Conservation (phyloP, 2,797 vertebrate species). For the Otolemur crassicaudatus region DNA sequence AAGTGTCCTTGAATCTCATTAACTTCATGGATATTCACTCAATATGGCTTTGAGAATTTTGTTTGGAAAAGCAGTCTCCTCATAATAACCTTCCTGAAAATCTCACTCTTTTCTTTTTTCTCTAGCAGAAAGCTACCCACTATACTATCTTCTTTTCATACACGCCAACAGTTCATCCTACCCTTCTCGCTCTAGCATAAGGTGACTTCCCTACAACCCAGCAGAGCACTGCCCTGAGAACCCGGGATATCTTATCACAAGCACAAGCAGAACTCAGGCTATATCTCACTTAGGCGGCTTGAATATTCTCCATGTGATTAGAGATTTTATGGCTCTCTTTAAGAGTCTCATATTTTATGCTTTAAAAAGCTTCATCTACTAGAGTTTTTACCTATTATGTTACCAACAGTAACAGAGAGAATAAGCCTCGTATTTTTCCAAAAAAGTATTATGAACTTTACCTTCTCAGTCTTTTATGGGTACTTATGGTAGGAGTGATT, state of each 20-base stretch:
- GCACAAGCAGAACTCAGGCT: background rate
- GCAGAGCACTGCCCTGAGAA: background rate
- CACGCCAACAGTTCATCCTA: background rate
- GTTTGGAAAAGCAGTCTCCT: background rate
- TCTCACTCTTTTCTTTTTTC: background rate
- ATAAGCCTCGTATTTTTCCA: background rate
- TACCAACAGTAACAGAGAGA: background rate
- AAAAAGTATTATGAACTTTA: background rate
- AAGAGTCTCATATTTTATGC: background rate
- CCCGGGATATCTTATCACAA: background rate
- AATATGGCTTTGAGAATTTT: background rate
- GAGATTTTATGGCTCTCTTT: background rate
- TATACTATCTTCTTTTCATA: background rate
- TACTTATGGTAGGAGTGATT: background rate
- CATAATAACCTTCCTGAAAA: background rate
- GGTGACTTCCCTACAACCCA: background rate
- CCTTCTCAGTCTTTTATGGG: background rate
- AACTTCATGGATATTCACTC: background rate
- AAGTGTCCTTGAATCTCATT: background rate
- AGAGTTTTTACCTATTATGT: background rate
- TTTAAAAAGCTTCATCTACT: background rate
- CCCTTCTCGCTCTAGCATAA: background rate
- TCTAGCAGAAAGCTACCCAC: background rate
- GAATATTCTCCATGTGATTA: background rate
- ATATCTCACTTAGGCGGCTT: background rate